Base-by-base conservation (phyloP, 2,888 invertebrate genomes). In the Dynastes maya region DNA sequence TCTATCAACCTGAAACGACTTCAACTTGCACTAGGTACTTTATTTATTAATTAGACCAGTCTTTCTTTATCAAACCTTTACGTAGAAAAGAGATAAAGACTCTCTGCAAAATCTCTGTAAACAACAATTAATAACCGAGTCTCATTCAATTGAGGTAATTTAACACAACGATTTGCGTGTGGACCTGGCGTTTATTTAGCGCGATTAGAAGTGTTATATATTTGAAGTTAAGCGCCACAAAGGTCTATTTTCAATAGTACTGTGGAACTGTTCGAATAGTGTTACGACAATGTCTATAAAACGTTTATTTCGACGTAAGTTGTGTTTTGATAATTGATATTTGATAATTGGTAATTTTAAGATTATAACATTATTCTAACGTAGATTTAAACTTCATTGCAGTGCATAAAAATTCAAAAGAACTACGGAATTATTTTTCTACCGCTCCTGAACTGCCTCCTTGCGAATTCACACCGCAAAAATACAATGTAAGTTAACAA, bases 391-490 rank as follows among this genome's bases (percentile, higher is more conserved):
- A 63, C 3, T 63, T 63, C 32, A 5, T 63, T 63, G 13, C 32
- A 79, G 79, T 61, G 29, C 58, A 45, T 72, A 74, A 55, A 49
- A 29, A 58, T 6, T 29, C 65, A 6, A 74, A 75, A 22, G 58
- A 72, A n/a, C 51, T 77, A 32, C 58, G 58, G 65, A 64, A 58
- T 40, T 65, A 22, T 22, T 78, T 68, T 64, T 78, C 80, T 9
- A 78, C 78, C 5, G 16, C 40, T 11, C 75, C 78, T 9, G 80
- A 78, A 51, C 78, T 86, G 78, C 86, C 86, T n/a, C 71, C 82
- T 78, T 87, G 87, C 80, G 83, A 87, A 81, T 87, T 88, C 83
- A 80, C 79, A 37, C 88, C 88, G 2, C 85, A 84, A 79, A 84
- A 84, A 80, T 89, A 88, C 82, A 81, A 83, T 79, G 89, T 88